phyloP scores from a whole-genome alignment of 2,888 invertebrate species.

The Orgyia antiqua region DNA sequence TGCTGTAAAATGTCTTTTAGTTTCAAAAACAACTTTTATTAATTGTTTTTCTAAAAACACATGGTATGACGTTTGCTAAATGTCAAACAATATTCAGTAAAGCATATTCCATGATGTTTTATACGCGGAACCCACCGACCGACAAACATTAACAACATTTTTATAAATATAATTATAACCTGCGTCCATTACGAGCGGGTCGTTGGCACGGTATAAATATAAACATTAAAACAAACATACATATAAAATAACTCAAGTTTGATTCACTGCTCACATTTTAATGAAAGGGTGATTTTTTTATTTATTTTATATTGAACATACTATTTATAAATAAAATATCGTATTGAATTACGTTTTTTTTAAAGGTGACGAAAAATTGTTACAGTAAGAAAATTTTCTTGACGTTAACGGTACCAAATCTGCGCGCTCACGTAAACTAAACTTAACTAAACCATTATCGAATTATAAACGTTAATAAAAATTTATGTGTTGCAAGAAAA shows the following conservation, averaged over 20 bases:
- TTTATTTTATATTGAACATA: slow-evolving; percentile 28
- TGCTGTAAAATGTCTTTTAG: no score
- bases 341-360: neutral
- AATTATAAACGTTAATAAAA: no score
- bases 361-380: no score
- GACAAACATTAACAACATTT: slow-evolving; percentile 13
- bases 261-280: slow-evolving; percentile 46
- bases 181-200: slow-evolving; percentile 36
- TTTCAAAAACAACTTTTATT: no score
- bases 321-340: neutral
- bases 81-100: no score
- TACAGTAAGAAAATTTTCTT: neutral
- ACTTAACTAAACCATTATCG: no score
- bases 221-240: slow-evolving; percentile 71
- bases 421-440: no score
- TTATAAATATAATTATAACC: slow-evolving; percentile 35
- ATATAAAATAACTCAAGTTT: slow-evolving; percentile 63
- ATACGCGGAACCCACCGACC: slow-evolving; percentile 7
- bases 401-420: no score
- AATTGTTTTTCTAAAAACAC: no score
- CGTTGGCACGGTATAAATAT: slow-evolving; percentile 71
- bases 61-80: no score
- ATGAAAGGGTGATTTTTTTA: slow-evolving; percentile 34
- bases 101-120: no score
- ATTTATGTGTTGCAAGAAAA: no score